Percentiles rank a stretch among this genome's conserved stretches.
phyloP scores from a whole-genome alignment of 2,888 invertebrate genomes.

The Spilarctia lutea region DNA sequence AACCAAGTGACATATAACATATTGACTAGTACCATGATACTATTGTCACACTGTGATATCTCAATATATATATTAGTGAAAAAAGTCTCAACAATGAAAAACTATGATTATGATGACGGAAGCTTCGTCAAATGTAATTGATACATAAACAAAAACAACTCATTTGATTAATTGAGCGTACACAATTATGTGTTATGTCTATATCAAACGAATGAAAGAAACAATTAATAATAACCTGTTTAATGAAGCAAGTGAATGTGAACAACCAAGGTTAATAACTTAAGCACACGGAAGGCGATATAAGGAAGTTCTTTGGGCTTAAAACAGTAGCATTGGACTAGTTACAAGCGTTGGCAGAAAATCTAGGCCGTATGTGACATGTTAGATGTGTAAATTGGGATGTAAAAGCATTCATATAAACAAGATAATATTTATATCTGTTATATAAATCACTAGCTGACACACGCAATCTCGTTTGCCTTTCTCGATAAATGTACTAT shows the following conservation, averaged over 20 bases:
- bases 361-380: conserved; percentile 26
- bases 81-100: neutral
- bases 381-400: neutral
- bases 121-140: neutral
- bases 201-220: conserved; percentile 37
- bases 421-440: neutral
- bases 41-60: neutral
- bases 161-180: conserved; percentile 9
- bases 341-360: conserved; percentile 20
- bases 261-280: conserved; percentile 48
- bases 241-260: conserved; percentile 50
- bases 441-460: too few relatives aligned
- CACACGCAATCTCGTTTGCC: too few relatives aligned
- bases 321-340: conserved; percentile 19
- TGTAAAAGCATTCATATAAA: neutral
- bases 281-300: conserved; percentile 47
- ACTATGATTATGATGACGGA: neutral
- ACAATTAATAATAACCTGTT: conserved; percentile 39
- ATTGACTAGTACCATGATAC: neutral
- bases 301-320: conserved; percentile 44
- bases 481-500: too few relatives aligned
- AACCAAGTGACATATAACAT: neutral
- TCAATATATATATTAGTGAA: neutral
- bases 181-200: conserved; percentile 27
- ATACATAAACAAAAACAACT: neutral